phyloP scores from a whole-genome alignment of 2,113 vertebrate genomes.

The Hydrochoerus hydrochaeris region DNA sequence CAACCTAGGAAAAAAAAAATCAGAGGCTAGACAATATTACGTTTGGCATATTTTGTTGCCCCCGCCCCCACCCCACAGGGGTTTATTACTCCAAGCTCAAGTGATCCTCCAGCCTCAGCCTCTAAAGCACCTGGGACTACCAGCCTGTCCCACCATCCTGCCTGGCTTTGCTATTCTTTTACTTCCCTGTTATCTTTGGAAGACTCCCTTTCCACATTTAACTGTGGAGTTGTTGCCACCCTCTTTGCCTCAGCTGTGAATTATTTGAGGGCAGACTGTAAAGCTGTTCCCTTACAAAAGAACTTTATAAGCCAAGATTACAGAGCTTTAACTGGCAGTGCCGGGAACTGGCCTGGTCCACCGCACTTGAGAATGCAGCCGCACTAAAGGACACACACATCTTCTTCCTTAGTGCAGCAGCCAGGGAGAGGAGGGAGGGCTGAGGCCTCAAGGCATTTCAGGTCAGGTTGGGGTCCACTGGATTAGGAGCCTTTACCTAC shows the following conservation, averaged over 20 bases:
- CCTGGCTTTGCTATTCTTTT: not conserved
- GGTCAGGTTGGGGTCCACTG: not conserved
- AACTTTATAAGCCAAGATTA: not conserved
- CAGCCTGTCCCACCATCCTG: not conserved
- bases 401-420: not conserved
- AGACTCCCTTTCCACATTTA: not conserved
- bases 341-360: not conserved
- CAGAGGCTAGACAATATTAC: not conserved
- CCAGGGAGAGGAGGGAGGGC: not conserved
- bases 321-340: not conserved
- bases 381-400: not conserved
- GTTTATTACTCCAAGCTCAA: not conserved
- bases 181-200: not conserved
- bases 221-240: not conserved
- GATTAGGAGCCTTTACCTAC: conserved; percentile 59
- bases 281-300: not conserved
- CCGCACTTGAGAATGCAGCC: not conserved
- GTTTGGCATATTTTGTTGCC: not conserved
- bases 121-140: not conserved
- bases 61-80: not conserved
- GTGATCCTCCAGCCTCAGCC: not conserved
- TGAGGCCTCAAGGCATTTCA: not conserved
- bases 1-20: conserved; percentile 6
- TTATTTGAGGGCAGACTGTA: not conserved
- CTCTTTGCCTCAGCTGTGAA: not conserved